These are phyloP conservation scores for Menidia menidia DNA, from an alignment of 2,797 vertebrate genomes.

Conservation along the genomic window DNA sequence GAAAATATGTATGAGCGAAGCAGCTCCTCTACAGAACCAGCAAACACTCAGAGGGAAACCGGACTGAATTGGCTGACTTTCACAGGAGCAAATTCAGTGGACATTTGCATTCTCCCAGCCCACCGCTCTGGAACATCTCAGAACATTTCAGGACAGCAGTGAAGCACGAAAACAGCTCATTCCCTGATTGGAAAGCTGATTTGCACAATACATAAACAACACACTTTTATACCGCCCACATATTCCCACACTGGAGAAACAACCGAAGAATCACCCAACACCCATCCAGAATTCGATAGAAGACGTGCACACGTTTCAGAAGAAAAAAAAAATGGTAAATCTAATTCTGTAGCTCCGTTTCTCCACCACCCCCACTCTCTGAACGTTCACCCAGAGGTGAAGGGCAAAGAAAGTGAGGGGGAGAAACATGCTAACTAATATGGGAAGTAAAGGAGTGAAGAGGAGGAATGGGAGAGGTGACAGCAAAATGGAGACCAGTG, in stretches of 20 bases:
- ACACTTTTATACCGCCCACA: slow-evolving; percentile 33
- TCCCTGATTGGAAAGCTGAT: slow-evolving; percentile 45
- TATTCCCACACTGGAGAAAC: slow-evolving; percentile 28
- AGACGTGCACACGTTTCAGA: slow-evolving; percentile 29
- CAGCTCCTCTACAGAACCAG: not conserved
- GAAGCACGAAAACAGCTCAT: not conserved
- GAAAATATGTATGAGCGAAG: not conserved
- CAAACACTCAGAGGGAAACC: not conserved
- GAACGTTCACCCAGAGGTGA: slow-evolving; percentile 51
- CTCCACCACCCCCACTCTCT: slow-evolving; percentile 36
- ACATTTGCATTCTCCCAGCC: not conserved
- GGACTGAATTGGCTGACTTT: too few relatives aligned
- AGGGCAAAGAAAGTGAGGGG: slow-evolving; percentile 46
- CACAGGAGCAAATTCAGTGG: not conserved
- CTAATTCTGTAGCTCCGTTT: slow-evolving; percentile 40
- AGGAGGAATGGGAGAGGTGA: slow-evolving; percentile 49
- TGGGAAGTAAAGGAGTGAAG: slow-evolving; percentile 63
- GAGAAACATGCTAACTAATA: slow-evolving; percentile 65
- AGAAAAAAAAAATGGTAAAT: slow-evolving; percentile 46
- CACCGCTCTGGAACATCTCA: not conserved
- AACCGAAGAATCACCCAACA: slow-evolving; percentile 41
- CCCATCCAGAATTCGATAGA: slow-evolving; percentile 41
- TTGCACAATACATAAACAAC: slow-evolving; percentile 58
- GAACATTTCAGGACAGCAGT: not conserved
- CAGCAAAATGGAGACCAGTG: slow-evolving; percentile 45